These are phyloP conservation scores for Perognathus longimembris DNA, from an alignment of 2,113 vertebrate genomes.

Conservation along the genomic window DNA sequence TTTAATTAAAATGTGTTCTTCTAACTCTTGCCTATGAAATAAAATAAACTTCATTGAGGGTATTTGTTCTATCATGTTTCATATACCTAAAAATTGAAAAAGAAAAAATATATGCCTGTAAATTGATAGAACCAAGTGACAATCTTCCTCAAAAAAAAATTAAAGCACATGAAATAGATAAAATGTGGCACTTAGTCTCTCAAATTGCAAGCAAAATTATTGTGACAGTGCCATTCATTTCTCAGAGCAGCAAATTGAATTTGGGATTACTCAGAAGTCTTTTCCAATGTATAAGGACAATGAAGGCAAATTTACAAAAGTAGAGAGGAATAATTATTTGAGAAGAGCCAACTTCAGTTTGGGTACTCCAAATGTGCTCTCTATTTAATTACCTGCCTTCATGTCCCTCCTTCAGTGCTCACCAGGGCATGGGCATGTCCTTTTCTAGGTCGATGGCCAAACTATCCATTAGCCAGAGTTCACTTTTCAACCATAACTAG, in stretches of 20 bases:
- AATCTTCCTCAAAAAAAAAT: not conserved
- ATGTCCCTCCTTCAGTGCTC: not conserved
- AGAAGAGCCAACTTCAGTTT: not conserved
- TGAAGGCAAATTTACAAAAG: not conserved
- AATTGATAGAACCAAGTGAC: conserved; percentile 8
- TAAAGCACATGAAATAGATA: not conserved
- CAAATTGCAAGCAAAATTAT: conserved; percentile 26
- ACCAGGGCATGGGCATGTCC: not conserved
- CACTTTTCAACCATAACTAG: not conserved
- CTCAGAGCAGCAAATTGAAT: not conserved
- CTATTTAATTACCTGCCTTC: not conserved
- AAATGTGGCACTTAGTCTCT: not conserved
- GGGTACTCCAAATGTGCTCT: not conserved
- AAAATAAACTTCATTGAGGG: not conserved
- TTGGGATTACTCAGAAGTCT: not conserved
- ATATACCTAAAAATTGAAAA: not conserved
- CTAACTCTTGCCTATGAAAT: not conserved
- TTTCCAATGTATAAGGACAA: conserved; percentile 22
- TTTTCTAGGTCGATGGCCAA: not conserved
- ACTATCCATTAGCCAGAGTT: not conserved
- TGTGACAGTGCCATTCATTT: not conserved
- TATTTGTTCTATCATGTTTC: conserved; percentile 11
- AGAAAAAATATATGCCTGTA: not conserved
- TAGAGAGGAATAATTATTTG: not conserved
- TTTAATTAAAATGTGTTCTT: conserved; percentile 24